Base-by-base conservation (phyloP, 2,113 vertebrate genomes). In the Arizona elegans region DNA sequence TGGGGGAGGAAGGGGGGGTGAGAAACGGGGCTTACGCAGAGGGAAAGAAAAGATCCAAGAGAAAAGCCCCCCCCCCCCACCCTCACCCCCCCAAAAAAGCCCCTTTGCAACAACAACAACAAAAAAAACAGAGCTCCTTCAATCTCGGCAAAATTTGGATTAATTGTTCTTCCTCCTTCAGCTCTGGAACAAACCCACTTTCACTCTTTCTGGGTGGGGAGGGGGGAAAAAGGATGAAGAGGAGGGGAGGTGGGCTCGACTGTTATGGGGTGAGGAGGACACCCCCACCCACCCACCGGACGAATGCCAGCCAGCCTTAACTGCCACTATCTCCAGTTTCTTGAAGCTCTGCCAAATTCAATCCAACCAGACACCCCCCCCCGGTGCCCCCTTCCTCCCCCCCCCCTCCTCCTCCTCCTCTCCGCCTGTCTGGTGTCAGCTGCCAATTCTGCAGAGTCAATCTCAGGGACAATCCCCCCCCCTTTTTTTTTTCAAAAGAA, bases 361-460 rank as follows among this genome's bases (percentile, higher is more conserved):
- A 54, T 86, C 58, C 58, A 9, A 8, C 3, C 0, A 5, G 54
- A 89, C 52, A 9, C 9, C 9, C 9, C 10, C 52, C 24, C 47
- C 1, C 1, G 2, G 0, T 5, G 17, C 17, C 54, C 54, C 17
- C 17, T 2, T 11, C 19, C 55, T 43, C 38, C 38, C 38, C 38
- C 38, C 56, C 21, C 23, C 56, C 56, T 58, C 56, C 54, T 54
- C 56, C 55, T 56, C 56, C 21, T 58, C 19, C 56, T 23, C 56
- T 58, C 52, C 52, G 53, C 88, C 56, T 0, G 0, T 3, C n/a
- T 90, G 47, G 59, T 91, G 29, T 92, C 95, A 86, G 91, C 94
- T 92, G 94, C 94, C 93, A 10, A 86, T 1, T 21, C 86, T 33
- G 88, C 56, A 1, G 17, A 81, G 86, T 54, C 70, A 92, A 94